These are phyloP conservation scores for Drosophila dives DNA, from an alignment of 2,888 invertebrate genomes.

Conservation along the genomic window DNA sequence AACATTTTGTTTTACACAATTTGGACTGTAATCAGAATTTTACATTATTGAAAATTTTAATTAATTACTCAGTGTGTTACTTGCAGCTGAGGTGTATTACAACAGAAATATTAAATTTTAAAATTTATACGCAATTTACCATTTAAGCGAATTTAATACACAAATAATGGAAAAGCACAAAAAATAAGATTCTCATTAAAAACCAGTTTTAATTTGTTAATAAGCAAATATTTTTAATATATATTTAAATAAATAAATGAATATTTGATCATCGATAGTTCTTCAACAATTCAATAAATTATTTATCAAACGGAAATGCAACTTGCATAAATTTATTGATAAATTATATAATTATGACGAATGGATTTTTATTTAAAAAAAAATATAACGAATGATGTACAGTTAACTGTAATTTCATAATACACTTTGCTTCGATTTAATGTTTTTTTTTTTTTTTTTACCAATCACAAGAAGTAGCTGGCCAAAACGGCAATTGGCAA, in stretches of 20 bases:
- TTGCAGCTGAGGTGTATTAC: background rate
- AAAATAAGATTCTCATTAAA: no score
- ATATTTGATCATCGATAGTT: slow-evolving; percentile 9
- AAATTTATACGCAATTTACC: background rate
- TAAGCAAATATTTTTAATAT: background rate
- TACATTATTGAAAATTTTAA: background rate
- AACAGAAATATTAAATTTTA: background rate
- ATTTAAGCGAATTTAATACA: background rate
- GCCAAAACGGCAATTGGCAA: background rate
- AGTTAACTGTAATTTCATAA: slow-evolving; percentile 28
- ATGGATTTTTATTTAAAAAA: slow-evolving; percentile 31
- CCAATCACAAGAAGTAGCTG: background rate
- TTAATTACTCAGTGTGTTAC: background rate
- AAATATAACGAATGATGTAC: slow-evolving; percentile 31
- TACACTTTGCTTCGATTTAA: slow-evolving; percentile 17
- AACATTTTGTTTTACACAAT: slow-evolving; percentile 22
- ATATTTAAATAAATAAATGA: background rate
- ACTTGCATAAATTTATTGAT: slow-evolving; percentile 29
- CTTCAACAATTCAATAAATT: no score
- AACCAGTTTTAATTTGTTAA: no score
- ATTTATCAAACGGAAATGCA: slow-evolving; percentile 1
- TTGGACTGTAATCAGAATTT: slow-evolving; percentile 6
- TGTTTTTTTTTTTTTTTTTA: background rate
- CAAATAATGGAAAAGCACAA: no score
- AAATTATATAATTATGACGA: slow-evolving; percentile 44